Base-by-base conservation (phyloP, 2,888 invertebrate species). In the Octonoba sinensis region DNA sequence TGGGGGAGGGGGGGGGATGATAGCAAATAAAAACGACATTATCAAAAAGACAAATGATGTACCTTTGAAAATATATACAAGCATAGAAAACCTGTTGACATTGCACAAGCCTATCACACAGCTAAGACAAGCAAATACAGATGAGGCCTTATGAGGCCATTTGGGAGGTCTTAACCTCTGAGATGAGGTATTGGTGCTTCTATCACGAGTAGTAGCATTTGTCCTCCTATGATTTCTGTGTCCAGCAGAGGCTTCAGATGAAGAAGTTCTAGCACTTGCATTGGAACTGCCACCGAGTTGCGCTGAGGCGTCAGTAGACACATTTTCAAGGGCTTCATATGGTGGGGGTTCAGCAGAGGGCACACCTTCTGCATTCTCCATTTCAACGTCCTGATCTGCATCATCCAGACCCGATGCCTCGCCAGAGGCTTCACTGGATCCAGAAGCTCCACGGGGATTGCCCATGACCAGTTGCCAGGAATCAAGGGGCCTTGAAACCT, bases 61-160 rank as follows among this genome's bases (percentile, higher is more conserved):
- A 84, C 84, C 84, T 82, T 84, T 84, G 66, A 69, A 84, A 47
- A 84, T 56, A 77, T 84, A 82, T 54, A 84, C 84, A 44, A 84
- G 69, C 76, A 84, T 59, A 18, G 84, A 81, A 74, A 84, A 84
- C 82, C 84, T 82, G 82, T 71, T 82, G 71, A 84, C 76, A 69
- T 81, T 84, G 47, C 57, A 64, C 44, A 84, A 57, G 18, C 84
- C 82, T 13, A 84, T 51, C 6, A 82, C 77, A 73, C 81, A 84
- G 20, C 77, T 60, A 27, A 84, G 49, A 54, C 84, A 84, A 36
- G 84, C 84, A 74, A 84, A 82, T 36, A 66, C 56, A 20, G 73
- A 77, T 3, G 84, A 84, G 13, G 78, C 77, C 22, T 78, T 73
- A 65, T 84, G 84, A 47, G 84, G 84, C 84, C 84, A 84, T n/a